Base-by-base conservation (phyloP, 1,140 invertebrate genomes). In the Drosophila varians region DNA sequence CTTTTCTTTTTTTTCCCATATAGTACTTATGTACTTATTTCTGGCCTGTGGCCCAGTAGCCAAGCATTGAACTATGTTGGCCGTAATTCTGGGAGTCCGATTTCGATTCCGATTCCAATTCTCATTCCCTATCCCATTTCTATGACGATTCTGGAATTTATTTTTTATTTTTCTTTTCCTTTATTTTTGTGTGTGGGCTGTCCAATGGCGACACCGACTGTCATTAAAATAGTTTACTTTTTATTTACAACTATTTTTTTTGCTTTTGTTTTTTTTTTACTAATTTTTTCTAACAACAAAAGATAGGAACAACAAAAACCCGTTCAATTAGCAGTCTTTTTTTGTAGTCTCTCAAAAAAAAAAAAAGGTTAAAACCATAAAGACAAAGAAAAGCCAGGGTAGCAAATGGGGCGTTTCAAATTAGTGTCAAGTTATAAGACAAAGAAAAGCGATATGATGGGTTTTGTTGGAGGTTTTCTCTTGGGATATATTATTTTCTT, bases 201-300 rank as follows among this genome's bases (percentile, higher is more conserved):
- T 8, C 11, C 36, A 19, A 21, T 28, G 19, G 28, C 26, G 21
- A 21, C 38, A 19, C 28, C 26, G 21, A 58, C 31, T 77, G 54
- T 77, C 61, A 77, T 77, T 82, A 77, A 31, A 82, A 74, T 82
- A 77, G 77, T 82, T 66, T 46, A 21, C 34, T 40, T 49, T 74
- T 49, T 26, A 54, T 65, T 65, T 42, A 28, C 47, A 62, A 28
- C 68, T 65, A 55, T 36, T 57, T 16, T 46, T 45, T 34, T 54
- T 65, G 42, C 68, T 65, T 60, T 36, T 57, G 21, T 46, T 45
- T 34, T 54, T 38, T 11, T 51, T 16, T 53, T 36, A 51, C 14
- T 66, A 26, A 12, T 60, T 62, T 71, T 54, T 80, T n/a, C 31
- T 60, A 74, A 70, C 78, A 83, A 82, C 82, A 73, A 80, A 80